Evolutionary conservation across 2,888 invertebrate genomes (phyloP).

Genomic region (Apamea sordens): DNA sequence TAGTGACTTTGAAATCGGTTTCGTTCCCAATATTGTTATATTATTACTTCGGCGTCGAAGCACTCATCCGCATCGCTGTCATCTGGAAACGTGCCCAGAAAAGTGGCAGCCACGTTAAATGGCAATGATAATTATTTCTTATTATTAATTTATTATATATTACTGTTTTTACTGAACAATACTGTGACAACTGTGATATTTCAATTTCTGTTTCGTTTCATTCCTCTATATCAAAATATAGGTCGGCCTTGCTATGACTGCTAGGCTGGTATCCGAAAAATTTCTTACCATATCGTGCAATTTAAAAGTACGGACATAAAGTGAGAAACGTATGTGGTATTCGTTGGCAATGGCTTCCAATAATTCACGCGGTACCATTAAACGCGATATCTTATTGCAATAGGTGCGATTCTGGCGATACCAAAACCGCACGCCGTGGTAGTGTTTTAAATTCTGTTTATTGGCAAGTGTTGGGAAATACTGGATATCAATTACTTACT

Average conservation of each 20-base stretch:
- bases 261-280: slow-evolving; percentile 5
- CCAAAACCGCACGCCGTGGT: slow-evolving; percentile 34
- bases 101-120: neutral
- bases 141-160: neutral
- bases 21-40: neutral
- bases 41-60: neutral
- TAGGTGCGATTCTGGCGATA: slow-evolving; percentile 55
- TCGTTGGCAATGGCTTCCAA: slow-evolving; percentile 55
- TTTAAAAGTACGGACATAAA: slow-evolving; percentile 55
- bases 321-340: slow-evolving; percentile 56
- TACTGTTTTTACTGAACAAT: neutral
- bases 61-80: neutral
- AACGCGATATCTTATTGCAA: slow-evolving; percentile 58
- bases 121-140: neutral
- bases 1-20: neutral
- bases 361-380: slow-evolving; percentile 59
- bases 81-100: neutral
- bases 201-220: neutral
- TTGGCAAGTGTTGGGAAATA: slow-evolving; percentile 32
- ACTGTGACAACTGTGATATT: too few species aligned
- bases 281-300: slow-evolving; percentile 26
- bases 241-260: neutral
- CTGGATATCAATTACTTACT: slow-evolving; percentile 23
- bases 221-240: neutral
- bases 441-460: slow-evolving; percentile 57